These are phyloP conservation scores for Phyllotis vaccarum DNA, from an alignment of 2,797 vertebrate genomes.

Conservation along the genomic window DNA sequence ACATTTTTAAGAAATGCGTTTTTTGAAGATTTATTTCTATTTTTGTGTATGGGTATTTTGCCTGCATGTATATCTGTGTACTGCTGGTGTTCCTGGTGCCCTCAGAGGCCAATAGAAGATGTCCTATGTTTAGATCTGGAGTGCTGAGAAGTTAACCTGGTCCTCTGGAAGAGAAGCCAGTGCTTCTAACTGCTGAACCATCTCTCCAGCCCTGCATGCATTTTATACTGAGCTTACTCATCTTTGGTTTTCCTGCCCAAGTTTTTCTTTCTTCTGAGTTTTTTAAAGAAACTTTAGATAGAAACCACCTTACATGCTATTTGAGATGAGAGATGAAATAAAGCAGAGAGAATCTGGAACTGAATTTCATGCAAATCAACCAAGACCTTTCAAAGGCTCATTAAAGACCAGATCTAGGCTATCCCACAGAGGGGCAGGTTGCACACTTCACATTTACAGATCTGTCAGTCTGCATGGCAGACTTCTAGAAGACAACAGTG, in stretches of 20 bases:
- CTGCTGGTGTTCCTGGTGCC: background rate
- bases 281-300: background rate
- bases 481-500: background rate
- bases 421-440: background rate
- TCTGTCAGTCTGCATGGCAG: background rate
- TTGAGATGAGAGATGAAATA: slow-evolving; percentile 9
- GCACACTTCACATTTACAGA: background rate
- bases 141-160: background rate
- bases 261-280: background rate
- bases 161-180: background rate
- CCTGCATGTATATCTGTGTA: background rate
- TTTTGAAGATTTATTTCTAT: background rate
- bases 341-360: background rate
- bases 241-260: slow-evolving; percentile 10
- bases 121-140: background rate
- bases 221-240: background rate
- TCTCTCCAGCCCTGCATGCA: background rate
- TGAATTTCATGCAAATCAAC: slow-evolving; percentile 35
- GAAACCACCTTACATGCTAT: background rate
- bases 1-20: background rate
- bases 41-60: background rate
- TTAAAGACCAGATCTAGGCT: background rate
- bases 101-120: background rate
- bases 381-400: background rate
- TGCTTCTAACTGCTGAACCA: background rate